A percentile compares a stretch with the other conserved stretches of the same genome.
Conservation (phyloP, 1,140 invertebrate genomes). For the Nasonia giraulti region DNA sequence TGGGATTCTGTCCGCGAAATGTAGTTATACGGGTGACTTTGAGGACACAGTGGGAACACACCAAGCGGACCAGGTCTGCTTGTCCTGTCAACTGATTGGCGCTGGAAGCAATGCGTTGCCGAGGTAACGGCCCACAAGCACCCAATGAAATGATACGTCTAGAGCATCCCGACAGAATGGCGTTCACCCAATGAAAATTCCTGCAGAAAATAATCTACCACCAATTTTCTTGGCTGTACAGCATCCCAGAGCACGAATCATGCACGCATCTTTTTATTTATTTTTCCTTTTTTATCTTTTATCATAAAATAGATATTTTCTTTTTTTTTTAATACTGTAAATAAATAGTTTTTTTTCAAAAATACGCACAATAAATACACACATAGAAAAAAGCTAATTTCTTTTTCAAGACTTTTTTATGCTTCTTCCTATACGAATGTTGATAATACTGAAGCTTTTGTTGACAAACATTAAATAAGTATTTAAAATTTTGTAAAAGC, state of each 20-base stretch:
- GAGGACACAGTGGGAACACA: constrained; percentile 56
- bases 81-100: constrained; percentile 58
- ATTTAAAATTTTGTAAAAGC: no score
- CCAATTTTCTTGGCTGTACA: constrained; percentile 61
- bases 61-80: constrained; percentile 30
- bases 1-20: constrained; percentile 74
- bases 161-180: constrained; percentile 63
- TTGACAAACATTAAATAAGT: no score
- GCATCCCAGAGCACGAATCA: constrained; percentile 60
- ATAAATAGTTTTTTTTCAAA: no score
- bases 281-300: background rate
- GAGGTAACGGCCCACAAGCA: constrained; percentile 54
- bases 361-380: no score
- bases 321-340: background rate
- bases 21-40: constrained; percentile 71
- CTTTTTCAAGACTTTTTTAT: no score
- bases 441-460: no score
- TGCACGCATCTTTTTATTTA: background rate
- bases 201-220: constrained; percentile 71
- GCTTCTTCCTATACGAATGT: no score
- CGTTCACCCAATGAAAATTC: constrained; percentile 72
- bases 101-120: constrained; percentile 62
- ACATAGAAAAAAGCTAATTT: no score
- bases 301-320: background rate
- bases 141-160: constrained; percentile 60